A percentile compares a stretch with the other conserved stretches of the same genome.
These are phyloP conservation scores for Cyprinodon brontotheroides DNA, from an alignment of 2,113 vertebrate species.

Conservation along the genomic window DNA sequence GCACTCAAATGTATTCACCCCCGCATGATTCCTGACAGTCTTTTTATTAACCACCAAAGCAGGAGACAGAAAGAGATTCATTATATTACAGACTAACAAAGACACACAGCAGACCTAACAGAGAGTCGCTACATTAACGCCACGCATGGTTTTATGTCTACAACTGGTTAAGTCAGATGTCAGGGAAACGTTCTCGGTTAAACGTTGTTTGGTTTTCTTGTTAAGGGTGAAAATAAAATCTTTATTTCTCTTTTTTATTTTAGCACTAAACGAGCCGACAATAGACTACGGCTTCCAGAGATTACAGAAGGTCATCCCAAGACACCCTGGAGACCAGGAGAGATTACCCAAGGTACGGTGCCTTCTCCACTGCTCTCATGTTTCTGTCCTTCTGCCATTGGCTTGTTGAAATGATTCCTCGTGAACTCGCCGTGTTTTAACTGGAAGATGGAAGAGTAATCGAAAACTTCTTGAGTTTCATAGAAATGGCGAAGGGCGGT, in stretches of 20 bases:
- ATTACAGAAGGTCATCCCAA: conserved; percentile 97
- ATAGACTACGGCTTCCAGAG: conserved; percentile 98
- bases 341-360: conserved; percentile 93
- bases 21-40: conserved; percentile 79
- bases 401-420: conserved; percentile 45
- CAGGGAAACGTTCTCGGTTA: conserved; percentile 23
- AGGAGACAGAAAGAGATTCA: conserved; percentile 84
- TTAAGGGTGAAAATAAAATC: conserved; percentile 40
- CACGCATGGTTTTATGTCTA: conserved; percentile 54
- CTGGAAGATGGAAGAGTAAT: conserved; percentile 49
- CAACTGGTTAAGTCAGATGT: conserved; percentile 50
- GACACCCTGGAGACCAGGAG: conserved; percentile 96
- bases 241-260: conserved; percentile 49
- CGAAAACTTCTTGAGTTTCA: conserved; percentile 60
- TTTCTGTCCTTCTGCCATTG: conserved; percentile 25
- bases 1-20: conserved; percentile 41
- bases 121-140: conserved; percentile 65
- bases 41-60: conserved; percentile 85
- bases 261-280: conserved; percentile 95
- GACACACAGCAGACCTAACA: conserved; percentile 65
- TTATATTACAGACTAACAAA: conserved; percentile 80
- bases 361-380: conserved; percentile 40
- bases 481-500: conserved; percentile 53
- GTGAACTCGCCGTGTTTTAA: conserved; percentile 43
- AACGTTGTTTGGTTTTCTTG: conserved; percentile 48